Percentiles rank a stretch among this genome's conserved stretches.
These are phyloP conservation scores for Myodes glareolus DNA, from an alignment of 2,113 vertebrate genomes.

Conservation along the genomic window DNA sequence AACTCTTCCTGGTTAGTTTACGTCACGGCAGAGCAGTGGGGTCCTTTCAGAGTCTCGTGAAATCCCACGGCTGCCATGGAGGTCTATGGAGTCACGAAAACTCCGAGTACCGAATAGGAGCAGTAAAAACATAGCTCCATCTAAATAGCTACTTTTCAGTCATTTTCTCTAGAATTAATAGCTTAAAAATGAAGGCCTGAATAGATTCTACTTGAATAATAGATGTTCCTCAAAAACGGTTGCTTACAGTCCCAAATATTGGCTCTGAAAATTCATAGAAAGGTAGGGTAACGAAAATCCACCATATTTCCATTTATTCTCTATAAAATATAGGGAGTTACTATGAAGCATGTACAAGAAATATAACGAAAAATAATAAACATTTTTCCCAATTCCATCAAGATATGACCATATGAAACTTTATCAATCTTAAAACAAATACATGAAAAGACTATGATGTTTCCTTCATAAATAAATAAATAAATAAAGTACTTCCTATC, in stretches of 20 bases:
- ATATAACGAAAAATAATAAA: slow-evolving; percentile 1
- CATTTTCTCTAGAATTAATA: slow-evolving; percentile 31
- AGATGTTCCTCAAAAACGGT: slow-evolving; percentile 21
- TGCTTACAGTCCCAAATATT: not conserved
- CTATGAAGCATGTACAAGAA: not conserved
- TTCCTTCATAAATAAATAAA: not conserved
- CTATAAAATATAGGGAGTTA: not conserved
- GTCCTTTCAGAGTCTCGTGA: not conserved
- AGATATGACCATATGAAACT: not conserved
- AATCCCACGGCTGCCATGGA: not conserved
- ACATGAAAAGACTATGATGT: not conserved
- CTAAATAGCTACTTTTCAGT: not conserved
- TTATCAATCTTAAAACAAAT: not conserved
- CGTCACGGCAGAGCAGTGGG: not conserved
- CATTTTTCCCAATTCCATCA: slow-evolving; percentile 14
- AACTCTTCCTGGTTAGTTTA: not conserved
- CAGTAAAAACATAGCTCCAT: not conserved
- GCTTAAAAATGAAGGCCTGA: slow-evolving; percentile 7
- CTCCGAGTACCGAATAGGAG: not conserved
- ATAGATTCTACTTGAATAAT: not conserved
- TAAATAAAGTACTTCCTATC: not conserved
- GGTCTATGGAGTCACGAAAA: not conserved
- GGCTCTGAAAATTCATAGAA: not conserved
- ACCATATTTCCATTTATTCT: slow-evolving; percentile 35
- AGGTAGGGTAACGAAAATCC: not conserved